These are phyloP conservation scores for Sarcophaga caerulescens DNA, from an alignment of 2,888 invertebrate species.

Conservation along the genomic window DNA sequence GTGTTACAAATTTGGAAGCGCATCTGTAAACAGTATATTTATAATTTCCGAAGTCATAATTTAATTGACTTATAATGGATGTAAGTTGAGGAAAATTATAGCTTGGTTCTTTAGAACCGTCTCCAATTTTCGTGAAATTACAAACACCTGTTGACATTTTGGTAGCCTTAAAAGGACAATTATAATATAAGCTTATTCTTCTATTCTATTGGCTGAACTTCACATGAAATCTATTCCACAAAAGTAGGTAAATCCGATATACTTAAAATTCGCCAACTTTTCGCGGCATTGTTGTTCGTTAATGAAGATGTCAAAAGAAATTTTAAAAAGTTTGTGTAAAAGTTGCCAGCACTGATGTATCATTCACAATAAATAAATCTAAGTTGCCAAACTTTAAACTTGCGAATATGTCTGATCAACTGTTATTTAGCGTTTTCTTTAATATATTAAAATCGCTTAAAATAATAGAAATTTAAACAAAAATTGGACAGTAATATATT, in stretches of 20 bases:
- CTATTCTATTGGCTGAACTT: neutral
- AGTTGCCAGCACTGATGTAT: constrained; percentile 44
- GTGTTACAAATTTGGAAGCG: constrained; percentile 77
- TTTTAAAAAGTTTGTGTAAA: constrained; percentile 61
- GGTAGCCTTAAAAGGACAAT: neutral
- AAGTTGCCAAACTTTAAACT: neutral
- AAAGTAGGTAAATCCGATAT: constrained; percentile 24
- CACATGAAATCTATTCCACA: neutral
- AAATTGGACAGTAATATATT: too few species aligned
- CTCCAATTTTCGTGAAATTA: constrained; percentile 9
- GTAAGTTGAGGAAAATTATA: constrained; percentile 71
- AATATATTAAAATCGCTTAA: too few species aligned
- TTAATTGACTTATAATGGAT: constrained; percentile 75
- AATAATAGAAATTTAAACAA: too few species aligned
- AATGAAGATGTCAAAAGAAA: constrained; percentile 69
- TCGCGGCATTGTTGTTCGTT: constrained; percentile 59
- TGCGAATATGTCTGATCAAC: too few species aligned
- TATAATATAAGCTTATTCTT: neutral
- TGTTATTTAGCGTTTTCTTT: too few species aligned
- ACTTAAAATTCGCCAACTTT: constrained; percentile 21
- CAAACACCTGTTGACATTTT: constrained; percentile 37
- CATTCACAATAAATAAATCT: constrained; percentile 19
- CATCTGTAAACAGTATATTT: constrained; percentile 80
- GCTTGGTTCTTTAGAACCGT: constrained; percentile 9
- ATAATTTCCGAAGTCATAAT: constrained; percentile 75